phyloP scores from a whole-genome alignment of 2,797 vertebrate species.

The Jordanella pulchra region DNA sequence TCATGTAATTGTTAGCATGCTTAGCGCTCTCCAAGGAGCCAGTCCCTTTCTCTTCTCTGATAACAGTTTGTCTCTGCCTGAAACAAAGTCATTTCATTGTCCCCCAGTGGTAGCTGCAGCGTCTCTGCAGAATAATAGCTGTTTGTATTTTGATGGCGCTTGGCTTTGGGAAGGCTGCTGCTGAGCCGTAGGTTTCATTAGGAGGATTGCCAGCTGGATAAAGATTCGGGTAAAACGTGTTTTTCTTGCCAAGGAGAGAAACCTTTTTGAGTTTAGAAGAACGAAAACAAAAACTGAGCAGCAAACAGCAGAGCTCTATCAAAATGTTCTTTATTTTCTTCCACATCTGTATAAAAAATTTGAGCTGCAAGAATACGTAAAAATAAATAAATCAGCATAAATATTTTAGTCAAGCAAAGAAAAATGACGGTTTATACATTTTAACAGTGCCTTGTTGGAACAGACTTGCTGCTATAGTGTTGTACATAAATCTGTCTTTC shows the following conservation, averaged over 20 bases:
- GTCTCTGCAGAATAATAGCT: slow-evolving; percentile 2
- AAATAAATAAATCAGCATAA: slow-evolving; percentile 69
- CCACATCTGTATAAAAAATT: slow-evolving; percentile 15
- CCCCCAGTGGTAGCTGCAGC: slow-evolving; percentile 37
- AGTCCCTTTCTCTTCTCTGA: slow-evolving; percentile 18
- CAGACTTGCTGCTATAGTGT: slow-evolving; percentile 42
- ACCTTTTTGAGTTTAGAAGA: not conserved
- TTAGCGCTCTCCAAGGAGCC: slow-evolving; percentile 24
- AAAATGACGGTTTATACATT: slow-evolving; percentile 24
- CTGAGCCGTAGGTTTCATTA: slow-evolving; percentile 28
- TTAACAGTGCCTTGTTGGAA: slow-evolving; percentile 31
- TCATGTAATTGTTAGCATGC: slow-evolving; percentile 38
- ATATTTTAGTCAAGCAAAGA: slow-evolving; percentile 46
- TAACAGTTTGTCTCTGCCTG: slow-evolving; percentile 37
- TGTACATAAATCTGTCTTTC: slow-evolving; percentile 6
- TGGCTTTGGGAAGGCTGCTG: slow-evolving; percentile 4
- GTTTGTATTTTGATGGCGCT: slow-evolving; percentile 8
- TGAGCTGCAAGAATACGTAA: slow-evolving; percentile 7
- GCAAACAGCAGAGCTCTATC: slow-evolving; percentile 24
- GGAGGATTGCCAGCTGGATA: slow-evolving; percentile 16
- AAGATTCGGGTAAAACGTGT: not conserved
- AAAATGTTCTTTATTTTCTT: slow-evolving; percentile 62
- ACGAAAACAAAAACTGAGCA: not conserved
- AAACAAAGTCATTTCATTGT: slow-evolving; percentile 48
- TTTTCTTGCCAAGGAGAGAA: not conserved